Evolutionary conservation across 2,113 vertebrate genomes (phyloP), one percentile per base, ranked within the genome.

Genomic region (Anthoscopus minutus): DNA sequence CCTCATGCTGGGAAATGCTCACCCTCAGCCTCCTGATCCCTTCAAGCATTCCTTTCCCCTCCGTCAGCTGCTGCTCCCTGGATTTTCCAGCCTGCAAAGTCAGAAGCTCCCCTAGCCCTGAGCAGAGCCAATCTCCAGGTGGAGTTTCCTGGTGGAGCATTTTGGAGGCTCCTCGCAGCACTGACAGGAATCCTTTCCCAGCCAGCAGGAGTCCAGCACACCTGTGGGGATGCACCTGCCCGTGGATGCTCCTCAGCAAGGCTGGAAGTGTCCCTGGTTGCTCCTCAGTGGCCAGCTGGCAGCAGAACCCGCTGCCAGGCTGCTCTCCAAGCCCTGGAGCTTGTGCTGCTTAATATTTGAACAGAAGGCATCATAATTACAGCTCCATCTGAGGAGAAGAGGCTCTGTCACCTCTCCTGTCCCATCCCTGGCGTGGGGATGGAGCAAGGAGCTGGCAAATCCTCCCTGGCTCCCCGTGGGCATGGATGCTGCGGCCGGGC

Each of bases 171-270:
- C 37, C 62, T 28, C 28, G 30, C 77, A 53, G 77, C 66, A 13
- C 0, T 3, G 7, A 1, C 31, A 38, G n/a, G 18, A 50, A 18
- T 31, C 2, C 15, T 37, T 3, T 13, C 1, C 0, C 18, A 3
- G 1, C 0, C 31, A 6, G 15, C 0, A 2, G 35, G 31, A 33
- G 14, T 0, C 27, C 54, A 4, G 0, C 16, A 6, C 53, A 10
- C 19, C 50, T 0, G 2, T 0, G 16, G 44, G 74, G 44, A 37
- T 23, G 33, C n/a, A n/a, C 12, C 47, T 35, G 40, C 42, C 77
- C 11, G 0, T 3, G 20, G 28, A 3, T 6, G 24, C 28, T 66
- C 48, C 81, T 83, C 19, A 15, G 5, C 4, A 23, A 5, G 20
- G 57, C 48, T 16, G 6, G 33, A 17, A 38, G 3, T 37, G 28